These are phyloP conservation scores for Drosophila sechellia DNA, from an alignment of 1,140 invertebrate species.

Conservation along the genomic window DNA sequence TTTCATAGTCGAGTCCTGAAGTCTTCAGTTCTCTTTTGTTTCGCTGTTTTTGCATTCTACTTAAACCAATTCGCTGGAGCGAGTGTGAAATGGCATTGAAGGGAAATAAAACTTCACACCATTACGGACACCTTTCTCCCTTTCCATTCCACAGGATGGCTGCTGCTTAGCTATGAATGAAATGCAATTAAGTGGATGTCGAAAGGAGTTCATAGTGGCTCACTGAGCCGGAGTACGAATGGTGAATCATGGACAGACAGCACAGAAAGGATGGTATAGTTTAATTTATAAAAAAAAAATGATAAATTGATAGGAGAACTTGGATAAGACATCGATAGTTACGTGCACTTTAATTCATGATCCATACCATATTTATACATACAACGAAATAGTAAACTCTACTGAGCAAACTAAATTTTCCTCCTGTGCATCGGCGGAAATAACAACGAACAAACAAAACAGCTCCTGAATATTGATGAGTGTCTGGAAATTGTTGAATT, in stretches of 20 bases:
- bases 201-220: constrained; percentile 59
- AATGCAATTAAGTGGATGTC: constrained; percentile 81
- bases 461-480: constrained; percentile 39
- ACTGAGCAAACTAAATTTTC: neutral
- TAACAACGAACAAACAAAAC: constrained; percentile 23
- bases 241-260: neutral
- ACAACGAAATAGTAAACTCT: neutral
- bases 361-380: neutral
- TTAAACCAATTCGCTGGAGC: constrained; percentile 40
- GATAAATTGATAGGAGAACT: too few species aligned
- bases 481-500: neutral
- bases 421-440: neutral
- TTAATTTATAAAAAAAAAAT: too few species aligned
- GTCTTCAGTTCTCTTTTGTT: constrained; percentile 2
- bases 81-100: constrained; percentile 47
- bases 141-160: constrained; percentile 3
- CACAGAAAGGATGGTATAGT: neutral
- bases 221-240: constrained; percentile 19
- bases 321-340: too few species aligned
- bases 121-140: constrained; percentile 27
- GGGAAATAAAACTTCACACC: constrained; percentile 79
- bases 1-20: neutral
- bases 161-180: constrained; percentile 78
- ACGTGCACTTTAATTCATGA: neutral
- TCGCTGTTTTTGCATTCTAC: constrained; percentile 25